Evolutionary conservation across 2,113 vertebrate species (phyloP), one percentile per base, ranked within the genome.

Genomic region (Ceyx melanurus): DNA sequence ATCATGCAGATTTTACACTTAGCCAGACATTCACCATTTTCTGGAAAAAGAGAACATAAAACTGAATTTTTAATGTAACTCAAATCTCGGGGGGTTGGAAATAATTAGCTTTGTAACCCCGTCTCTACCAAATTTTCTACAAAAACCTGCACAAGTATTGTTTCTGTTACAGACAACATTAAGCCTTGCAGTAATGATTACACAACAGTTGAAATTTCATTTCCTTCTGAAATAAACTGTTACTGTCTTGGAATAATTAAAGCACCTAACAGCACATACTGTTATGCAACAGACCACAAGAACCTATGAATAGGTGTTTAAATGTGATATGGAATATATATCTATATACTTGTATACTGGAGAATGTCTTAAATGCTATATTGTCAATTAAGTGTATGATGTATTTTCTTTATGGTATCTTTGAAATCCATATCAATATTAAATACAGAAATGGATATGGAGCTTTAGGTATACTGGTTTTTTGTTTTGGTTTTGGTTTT

Each of bases 151-250:
- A 42, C 64, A 40, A 46, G 6, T 28, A 35, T 54, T 68, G 54
- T 72, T 80, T 51, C 40, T 66, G n/a, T 68, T 25, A 6, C 1
- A 65, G 64, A 62, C 20, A 67, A 13, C 17, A 10, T 58, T 45
- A 15, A 83, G 60, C 60, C 68, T 76, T 51, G 43, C 54, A 65
- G 78, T 46, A n/a, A 72, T 3, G 11, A 33, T 68, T n/a, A 66
- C 68, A 60, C 82, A 89, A 82, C 77, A 33, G 57, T 7, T 68
- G 65, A 76, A 72, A 75, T 64, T 51, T 76, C 68, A 57, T 58
- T 86, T 93, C 77, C 70, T 84, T 72, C 65, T 89, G 68, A 86
- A 83, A 54, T 66, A 7, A 73, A 62, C 85, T 81, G 82, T 87
- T 86, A 78, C 65, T 66, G 67, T 57, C 66, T 72, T 79, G 65